Conservation (phyloP, 2,888 invertebrate species). For the Cheilosia soror region DNA sequence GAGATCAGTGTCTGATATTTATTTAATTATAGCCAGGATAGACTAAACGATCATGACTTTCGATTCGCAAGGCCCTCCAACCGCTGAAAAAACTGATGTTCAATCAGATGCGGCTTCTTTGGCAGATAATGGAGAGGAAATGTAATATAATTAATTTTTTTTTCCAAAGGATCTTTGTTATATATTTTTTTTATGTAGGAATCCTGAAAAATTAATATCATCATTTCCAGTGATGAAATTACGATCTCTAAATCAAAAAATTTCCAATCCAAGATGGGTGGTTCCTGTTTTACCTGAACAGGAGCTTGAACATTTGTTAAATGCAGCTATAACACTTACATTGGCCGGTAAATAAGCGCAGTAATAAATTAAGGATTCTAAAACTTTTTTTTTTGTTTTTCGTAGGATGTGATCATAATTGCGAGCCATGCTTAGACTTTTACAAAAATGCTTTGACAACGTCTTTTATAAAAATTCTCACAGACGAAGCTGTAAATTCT, state of each 20-base stretch:
- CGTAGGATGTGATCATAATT: constrained; percentile 92
- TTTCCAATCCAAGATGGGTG: constrained; percentile 97
- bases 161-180: constrained; percentile 1
- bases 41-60: constrained; percentile 80
- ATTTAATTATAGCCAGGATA: constrained; percentile 21
- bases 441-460: constrained; percentile 96
- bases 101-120: constrained; percentile 76
- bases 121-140: constrained; percentile 54
- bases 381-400: not conserved
- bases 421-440: constrained; percentile 96
- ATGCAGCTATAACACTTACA: constrained; percentile 94
- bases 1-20: not conserved
- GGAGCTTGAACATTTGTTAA: constrained; percentile 95
- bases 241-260: constrained; percentile 96
- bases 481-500: constrained; percentile 98
- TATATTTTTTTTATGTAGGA: constrained; percentile 77
- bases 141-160: constrained; percentile 25
- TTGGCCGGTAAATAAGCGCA: constrained; percentile 87
- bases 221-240: constrained; percentile 94
- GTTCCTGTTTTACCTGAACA: constrained; percentile 98
- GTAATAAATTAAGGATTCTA: not conserved
- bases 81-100: constrained; percentile 76
- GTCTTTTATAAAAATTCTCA: constrained; percentile 97
- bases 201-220: constrained; percentile 82
- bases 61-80: constrained; percentile 82